Evolutionary conservation across 2,113 vertebrate genomes (phyloP).

Genomic region (Myotis davidii): DNA sequence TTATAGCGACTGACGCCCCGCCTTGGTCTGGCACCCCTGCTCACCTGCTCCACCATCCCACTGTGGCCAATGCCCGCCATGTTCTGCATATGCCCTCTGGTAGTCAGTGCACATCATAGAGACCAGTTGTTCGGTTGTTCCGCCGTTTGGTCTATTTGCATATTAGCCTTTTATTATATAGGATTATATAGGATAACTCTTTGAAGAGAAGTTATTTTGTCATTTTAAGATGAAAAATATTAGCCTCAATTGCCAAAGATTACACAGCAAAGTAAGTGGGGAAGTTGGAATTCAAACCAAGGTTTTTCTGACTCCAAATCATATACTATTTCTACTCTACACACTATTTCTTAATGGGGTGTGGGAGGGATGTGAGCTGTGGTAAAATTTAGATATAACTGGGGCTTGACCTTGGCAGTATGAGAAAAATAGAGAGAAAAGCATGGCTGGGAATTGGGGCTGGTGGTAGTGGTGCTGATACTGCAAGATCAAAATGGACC

Average conservation of each 20-base stretch:
- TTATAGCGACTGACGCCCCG: too few relatives aligned
- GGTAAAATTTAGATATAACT: not conserved
- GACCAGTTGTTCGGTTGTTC: too few relatives aligned
- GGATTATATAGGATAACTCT: not conserved
- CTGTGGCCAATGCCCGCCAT: too few relatives aligned
- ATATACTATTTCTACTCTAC: not conserved
- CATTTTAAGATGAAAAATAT: conserved; percentile 45
- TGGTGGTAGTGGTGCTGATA: not conserved
- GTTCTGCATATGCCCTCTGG: too few relatives aligned
- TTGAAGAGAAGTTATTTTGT: conserved; percentile 8
- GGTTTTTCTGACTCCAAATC: not conserved
- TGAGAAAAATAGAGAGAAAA: not conserved
- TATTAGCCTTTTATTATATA: too few relatives aligned
- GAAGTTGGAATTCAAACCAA: conserved; percentile 27
- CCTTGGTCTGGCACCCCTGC: too few relatives aligned
- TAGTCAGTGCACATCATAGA: too few relatives aligned
- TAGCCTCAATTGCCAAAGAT: not conserved
- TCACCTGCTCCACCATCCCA: too few relatives aligned
- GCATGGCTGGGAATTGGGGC: too few relatives aligned
- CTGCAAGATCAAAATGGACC: not conserved
- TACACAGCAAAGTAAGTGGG: conserved; percentile 7
- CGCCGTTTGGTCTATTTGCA: too few relatives aligned
- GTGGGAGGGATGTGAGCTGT: not conserved
- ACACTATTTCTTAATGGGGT: not conserved
- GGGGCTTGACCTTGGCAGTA: not conserved